These are phyloP conservation scores for Agonopterix arenella DNA, from an alignment of 2,888 invertebrate species.

Conservation along the genomic window DNA sequence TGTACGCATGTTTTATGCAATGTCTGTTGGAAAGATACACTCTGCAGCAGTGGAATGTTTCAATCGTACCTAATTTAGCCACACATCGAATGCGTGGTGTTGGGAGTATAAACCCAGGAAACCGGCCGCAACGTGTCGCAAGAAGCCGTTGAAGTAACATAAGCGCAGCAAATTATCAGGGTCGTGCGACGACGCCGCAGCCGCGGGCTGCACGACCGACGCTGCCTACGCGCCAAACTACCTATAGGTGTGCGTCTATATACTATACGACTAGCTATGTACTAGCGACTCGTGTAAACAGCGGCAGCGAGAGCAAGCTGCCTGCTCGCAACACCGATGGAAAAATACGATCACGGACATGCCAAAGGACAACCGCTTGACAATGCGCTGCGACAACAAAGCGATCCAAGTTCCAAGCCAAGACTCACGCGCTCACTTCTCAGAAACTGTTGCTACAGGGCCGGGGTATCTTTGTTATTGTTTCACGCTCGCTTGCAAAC, in stretches of 20 bases:
- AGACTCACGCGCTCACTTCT: slow-evolving; percentile 38
- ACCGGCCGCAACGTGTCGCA: slow-evolving; percentile 58
- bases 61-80: neutral
- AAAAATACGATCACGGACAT: slow-evolving; percentile 57
- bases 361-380: slow-evolving; percentile 45
- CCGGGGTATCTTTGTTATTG: slow-evolving; percentile 23
- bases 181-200: slow-evolving; percentile 61
- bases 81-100: slow-evolving; percentile 29
- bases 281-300: slow-evolving; percentile 39
- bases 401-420: slow-evolving; percentile 30
- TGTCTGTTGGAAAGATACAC: too few relatives aligned
- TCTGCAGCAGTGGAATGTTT: too few relatives aligned
- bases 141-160: slow-evolving; percentile 75
- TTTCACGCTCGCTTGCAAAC: slow-evolving; percentile 20
- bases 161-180: slow-evolving; percentile 75
- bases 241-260: slow-evolving; percentile 26
- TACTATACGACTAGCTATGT: slow-evolving; percentile 25
- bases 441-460: slow-evolving; percentile 28
- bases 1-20: too few relatives aligned
- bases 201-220: slow-evolving; percentile 47
- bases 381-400: slow-evolving; percentile 27
- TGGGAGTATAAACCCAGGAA: slow-evolving; percentile 57
- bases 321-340: slow-evolving; percentile 37
- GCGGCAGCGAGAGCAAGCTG: slow-evolving; percentile 37
- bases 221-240: slow-evolving; percentile 58